phyloP scores from a whole-genome alignment of 2,888 invertebrate genomes.

The Chaetogeoica ovagalla region DNA sequence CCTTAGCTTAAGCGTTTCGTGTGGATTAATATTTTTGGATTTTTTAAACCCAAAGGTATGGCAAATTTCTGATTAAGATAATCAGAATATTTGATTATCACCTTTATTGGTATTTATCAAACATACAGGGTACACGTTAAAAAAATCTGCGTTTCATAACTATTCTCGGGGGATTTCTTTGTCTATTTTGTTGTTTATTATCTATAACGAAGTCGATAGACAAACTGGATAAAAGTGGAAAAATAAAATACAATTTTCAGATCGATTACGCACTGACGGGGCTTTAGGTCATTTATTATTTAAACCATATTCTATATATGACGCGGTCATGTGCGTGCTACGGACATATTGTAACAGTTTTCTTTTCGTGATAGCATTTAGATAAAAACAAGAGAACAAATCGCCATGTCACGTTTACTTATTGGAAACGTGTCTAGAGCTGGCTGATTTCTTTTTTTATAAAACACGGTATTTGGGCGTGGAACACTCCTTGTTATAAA shows the following conservation, averaged over 20 bases:
- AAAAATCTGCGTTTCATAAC: background rate
- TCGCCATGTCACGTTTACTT: background rate
- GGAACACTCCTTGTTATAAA: no score
- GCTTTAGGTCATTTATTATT: slow-evolving; percentile 26
- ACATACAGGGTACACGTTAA: no score
- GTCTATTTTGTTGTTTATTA: background rate
- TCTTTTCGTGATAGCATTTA: background rate
- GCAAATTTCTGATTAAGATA: no score
- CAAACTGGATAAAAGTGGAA: background rate
- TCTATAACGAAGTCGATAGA: background rate
- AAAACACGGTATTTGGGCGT: background rate
- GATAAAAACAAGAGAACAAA: background rate
- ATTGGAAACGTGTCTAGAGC: no score
- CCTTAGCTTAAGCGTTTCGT: no score
- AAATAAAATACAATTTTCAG: background rate
- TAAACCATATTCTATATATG: background rate
- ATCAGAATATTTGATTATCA: no score
- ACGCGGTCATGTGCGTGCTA: background rate
- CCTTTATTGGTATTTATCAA: no score
- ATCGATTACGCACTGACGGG: slow-evolving; percentile 13
- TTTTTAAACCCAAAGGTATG: no score
- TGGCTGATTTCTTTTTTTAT: background rate
- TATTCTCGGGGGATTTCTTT: background rate
- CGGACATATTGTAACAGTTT: background rate
- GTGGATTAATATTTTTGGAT: no score